Evolutionary conservation across 2,113 vertebrate species (phyloP), one percentile per base, ranked within the genome.

Genomic region (Tyrannus savana): DNA sequence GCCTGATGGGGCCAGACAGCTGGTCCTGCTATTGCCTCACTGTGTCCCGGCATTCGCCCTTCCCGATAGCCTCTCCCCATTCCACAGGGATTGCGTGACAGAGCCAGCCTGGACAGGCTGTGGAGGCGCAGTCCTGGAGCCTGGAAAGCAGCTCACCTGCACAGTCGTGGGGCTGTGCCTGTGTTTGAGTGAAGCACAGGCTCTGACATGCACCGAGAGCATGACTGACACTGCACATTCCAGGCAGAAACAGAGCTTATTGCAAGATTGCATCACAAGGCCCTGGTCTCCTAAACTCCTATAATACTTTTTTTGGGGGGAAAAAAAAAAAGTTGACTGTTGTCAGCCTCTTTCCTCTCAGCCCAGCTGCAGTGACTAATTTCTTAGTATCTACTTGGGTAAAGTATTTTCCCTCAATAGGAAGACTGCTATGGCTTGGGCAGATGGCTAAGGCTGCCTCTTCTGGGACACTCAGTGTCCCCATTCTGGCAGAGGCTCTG

Each of bases 211-310:
- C 84, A 74, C 35, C 0, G 1, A 27, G 9, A 67, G 81, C 46
- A 23, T 1, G 14, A 77, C 93, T 88, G 91, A 90, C 87, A 22
- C 75, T 73, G 94, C 91, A 92, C 78, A 60, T 92, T 93, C 94
- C 94, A 89, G 49, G 59, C 72, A 84, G 33, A 86, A 80, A 76
- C 73, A 78, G 71, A 22, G n/a, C 81, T 79, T 31, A 71, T 6
- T 81, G 56, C 95, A 84, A 30, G 81, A 75, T 18, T 82, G 66
- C 87, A 82, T 82, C 87, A 53, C 50, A 21, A 58, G 30, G 33
- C 17, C 44, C 44, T 44, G 44, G 44, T 44, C 44, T 44, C 44
- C 44, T 44, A 19, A 44, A 44, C 44, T 44, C 44, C 44, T 44
- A 19, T 2, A 31, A 42, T 6, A 41, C 22, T 49, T 33, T 21